These are phyloP conservation scores for Alaudala cheleensis DNA, from an alignment of 2,113 vertebrate species.

Conservation along the genomic window DNA sequence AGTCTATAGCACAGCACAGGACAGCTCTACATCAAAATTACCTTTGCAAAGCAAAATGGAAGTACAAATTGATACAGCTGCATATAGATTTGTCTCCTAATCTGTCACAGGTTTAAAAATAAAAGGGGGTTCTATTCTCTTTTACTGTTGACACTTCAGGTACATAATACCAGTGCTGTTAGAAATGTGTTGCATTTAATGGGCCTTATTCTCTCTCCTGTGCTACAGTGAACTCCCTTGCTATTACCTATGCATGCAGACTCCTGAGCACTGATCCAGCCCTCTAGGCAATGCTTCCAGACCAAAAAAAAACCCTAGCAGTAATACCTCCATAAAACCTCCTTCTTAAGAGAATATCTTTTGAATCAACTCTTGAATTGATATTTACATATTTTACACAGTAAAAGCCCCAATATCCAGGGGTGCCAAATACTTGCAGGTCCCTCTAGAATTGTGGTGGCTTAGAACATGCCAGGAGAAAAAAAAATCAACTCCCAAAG, in stretches of 20 bases:
- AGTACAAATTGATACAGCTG: not conserved
- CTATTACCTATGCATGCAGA: not conserved
- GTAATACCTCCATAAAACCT: not conserved
- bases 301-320: not conserved
- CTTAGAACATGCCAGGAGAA: accelerated
- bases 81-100: constrained; percentile 27
- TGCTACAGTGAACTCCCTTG: not conserved
- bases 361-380: not conserved
- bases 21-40: constrained; percentile 29
- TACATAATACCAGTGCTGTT: not conserved
- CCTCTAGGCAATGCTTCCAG: not conserved
- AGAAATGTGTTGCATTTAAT: not conserved
- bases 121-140: not conserved
- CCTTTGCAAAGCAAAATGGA: constrained; percentile 31
- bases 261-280: not conserved
- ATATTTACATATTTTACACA: not conserved
- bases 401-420: not conserved
- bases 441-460: not conserved
- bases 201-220: not conserved
- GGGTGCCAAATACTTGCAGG: not conserved
- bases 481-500: not conserved
- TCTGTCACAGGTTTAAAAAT: constrained; percentile 18
- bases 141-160: not conserved
- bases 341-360: not conserved
- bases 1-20: not conserved